Evolutionary conservation across 2,797 vertebrate genomes (phyloP), one percentile per base, ranked within the genome.

Genomic region (Labroides dimidiatus): DNA sequence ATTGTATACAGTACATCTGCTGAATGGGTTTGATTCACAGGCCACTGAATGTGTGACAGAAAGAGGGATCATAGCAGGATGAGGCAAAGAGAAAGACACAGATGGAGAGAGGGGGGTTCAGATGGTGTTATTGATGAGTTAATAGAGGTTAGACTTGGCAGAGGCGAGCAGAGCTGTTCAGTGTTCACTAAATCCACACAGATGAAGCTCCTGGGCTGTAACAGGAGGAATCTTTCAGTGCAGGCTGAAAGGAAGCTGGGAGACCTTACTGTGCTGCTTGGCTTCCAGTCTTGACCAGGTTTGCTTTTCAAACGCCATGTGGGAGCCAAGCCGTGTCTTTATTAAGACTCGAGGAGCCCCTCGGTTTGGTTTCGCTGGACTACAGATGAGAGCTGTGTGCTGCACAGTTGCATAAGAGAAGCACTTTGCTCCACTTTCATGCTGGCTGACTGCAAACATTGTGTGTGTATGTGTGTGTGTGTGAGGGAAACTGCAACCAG

Each of bases 151-250:
- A 62, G 62, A 54, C 52, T 80, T 74, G 81, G 81, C 81, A 79
- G 37, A 55, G 70, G 58, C 0, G 10, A 52, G 68, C 54, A 20
- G 43, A 0, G 44, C 49, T 50, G 62, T 47, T 66, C 52, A 73
- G 60, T 54, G 70, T 58, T 80, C 39, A 20, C 45, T 76, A 69
- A 78, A 84, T 78, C 82, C 78, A 81, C 69, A 65, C 61, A 51
- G 61, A 70, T 51, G 63, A 63, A 65, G 81, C 79, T 83, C 79
- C 69, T 43, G 62, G 56, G 72, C 65, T 42, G 63, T 49, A 82
- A 89, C 84, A 88, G 81, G 86, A 84, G 84, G 81, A 63, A 81
- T 80, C 88, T 87, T 89, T 91, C 80, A 88, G 51, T 6, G 8
- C 10, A 63, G 78, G 72, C 78, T 86, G 78, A 88, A 82, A 85